Evolutionary conservation across 2,888 invertebrate genomes (phyloP).

Genomic region (Patella caerulea): DNA sequence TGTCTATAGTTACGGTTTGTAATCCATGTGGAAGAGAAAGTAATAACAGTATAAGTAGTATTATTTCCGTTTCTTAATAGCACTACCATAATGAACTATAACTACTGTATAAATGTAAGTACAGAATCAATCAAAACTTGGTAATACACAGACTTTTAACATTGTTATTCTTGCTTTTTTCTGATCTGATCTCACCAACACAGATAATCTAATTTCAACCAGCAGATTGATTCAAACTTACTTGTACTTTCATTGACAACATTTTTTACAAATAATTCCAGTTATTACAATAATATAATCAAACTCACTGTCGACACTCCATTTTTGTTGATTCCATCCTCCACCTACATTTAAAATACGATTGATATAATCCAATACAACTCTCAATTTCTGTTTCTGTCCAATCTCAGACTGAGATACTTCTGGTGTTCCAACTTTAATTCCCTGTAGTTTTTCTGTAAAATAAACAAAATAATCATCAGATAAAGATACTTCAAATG

Average conservation of each 20-base stretch:
- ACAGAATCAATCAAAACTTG: too few species aligned
- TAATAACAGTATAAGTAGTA: too few species aligned
- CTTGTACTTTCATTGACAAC: background rate
- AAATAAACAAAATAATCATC: background rate
- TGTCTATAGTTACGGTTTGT: too few species aligned
- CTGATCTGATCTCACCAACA: background rate
- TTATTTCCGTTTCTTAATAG: too few species aligned
- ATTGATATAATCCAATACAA: slow-evolving; percentile 91
- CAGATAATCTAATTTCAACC: background rate
- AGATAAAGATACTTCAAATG: background rate
- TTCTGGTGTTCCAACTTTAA: slow-evolving; percentile 95
- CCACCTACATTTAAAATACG: slow-evolving; percentile 76
- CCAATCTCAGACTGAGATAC: slow-evolving; percentile 92
- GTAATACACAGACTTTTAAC: too few species aligned
- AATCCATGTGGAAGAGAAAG: too few species aligned
- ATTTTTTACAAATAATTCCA: background rate
- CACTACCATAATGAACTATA: too few species aligned
- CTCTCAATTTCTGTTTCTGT: slow-evolving; percentile 92
- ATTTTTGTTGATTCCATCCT: slow-evolving; percentile 85
- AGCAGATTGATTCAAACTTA: background rate
- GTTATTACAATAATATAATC: background rate
- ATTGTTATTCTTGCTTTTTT: too few species aligned
- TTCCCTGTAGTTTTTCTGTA: slow-evolving; percentile 84
- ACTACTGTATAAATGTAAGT: too few species aligned
- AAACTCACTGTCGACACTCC: slow-evolving; percentile 87